Evolutionary conservation across 2,888 invertebrate genomes (phyloP).

Genomic region (Cremastinae sp.): DNA sequence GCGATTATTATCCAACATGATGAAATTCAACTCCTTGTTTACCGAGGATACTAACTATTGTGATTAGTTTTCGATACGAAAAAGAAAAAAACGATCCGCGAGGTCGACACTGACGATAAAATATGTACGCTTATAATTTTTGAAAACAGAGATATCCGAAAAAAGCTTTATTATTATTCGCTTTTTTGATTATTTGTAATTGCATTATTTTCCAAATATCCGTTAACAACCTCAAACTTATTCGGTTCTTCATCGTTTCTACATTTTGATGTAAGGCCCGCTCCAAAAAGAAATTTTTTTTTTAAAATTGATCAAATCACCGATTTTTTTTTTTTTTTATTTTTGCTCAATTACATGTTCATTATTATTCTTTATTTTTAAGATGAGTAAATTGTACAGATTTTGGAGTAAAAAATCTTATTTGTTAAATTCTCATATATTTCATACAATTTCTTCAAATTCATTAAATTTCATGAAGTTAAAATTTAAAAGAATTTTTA

Average conservation of each 20-base stretch:
- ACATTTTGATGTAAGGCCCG: neutral
- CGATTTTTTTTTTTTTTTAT: no score
- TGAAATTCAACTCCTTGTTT: conserved; percentile 20
- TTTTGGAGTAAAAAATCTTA: no score
- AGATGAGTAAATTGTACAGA: no score
- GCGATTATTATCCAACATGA: conserved; percentile 21
- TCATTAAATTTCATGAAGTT: conserved; percentile 2
- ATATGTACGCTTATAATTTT: neutral
- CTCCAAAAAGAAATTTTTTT: no score
- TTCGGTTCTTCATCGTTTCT: neutral
- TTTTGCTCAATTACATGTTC: no score
- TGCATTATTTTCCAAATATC: no score
- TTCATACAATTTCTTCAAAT: neutral
- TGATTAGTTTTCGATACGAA: conserved; percentile 5
- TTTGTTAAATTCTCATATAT: no score
- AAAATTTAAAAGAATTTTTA: no score
- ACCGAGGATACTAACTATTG: conserved; percentile 19
- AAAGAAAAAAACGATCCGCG: neutral
- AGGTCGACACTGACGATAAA: conserved; percentile 4
- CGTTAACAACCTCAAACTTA: no score
- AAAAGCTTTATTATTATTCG: neutral
- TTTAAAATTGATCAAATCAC: no score
- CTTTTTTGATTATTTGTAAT: neutral
- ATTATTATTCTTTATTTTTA: no score
- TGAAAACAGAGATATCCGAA: neutral